These are phyloP conservation scores for Drosophila subpulchrella DNA, from an alignment of 1,140 invertebrate species.

Conservation along the genomic window DNA sequence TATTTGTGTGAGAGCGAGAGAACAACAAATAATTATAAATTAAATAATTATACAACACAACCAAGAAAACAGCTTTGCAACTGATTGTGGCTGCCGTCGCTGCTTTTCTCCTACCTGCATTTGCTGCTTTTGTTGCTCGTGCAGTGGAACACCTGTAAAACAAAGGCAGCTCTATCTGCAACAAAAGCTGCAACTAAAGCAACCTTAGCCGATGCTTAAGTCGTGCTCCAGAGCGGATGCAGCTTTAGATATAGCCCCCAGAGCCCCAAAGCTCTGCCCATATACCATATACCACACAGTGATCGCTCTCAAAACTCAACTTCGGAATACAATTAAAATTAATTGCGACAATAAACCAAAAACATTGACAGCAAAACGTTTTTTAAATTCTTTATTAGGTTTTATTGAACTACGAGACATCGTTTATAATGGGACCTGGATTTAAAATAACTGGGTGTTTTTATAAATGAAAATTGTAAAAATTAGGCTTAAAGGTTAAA, in stretches of 20 bases:
- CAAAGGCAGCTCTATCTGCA: slow-evolving; percentile 70
- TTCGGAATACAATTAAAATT: slow-evolving; percentile 37
- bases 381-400: slow-evolving; percentile 4
- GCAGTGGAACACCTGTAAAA: slow-evolving; percentile 81
- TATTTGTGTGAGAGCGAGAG: slow-evolving; percentile 22
- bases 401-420: slow-evolving; percentile 5
- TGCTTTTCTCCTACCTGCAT: slow-evolving; percentile 26
- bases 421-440: not conserved
- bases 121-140: slow-evolving; percentile 51
- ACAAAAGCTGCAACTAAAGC: slow-evolving; percentile 30
- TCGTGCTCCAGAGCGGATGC: slow-evolving; percentile 69
- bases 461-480: too few species aligned
- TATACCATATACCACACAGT: slow-evolving; percentile 7
- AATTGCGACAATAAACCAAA: slow-evolving; percentile 21
- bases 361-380: not conserved
- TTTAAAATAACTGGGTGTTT: too few species aligned
- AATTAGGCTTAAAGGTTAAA: too few species aligned
- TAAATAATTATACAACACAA: slow-evolving; percentile 81
- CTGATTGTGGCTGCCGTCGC: slow-evolving; percentile 64
- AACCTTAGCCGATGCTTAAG: slow-evolving; percentile 26
- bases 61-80: slow-evolving; percentile 71
- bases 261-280: slow-evolving; percentile 32
- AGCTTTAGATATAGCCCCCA: slow-evolving; percentile 22
- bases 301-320: slow-evolving; percentile 9
- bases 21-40: slow-evolving; percentile 72